Evolutionary conservation across 37 sponge, comb jelly and placozoan genomes (phyloP).

Genomic region (Mnemiopsis leidyi): DNA sequence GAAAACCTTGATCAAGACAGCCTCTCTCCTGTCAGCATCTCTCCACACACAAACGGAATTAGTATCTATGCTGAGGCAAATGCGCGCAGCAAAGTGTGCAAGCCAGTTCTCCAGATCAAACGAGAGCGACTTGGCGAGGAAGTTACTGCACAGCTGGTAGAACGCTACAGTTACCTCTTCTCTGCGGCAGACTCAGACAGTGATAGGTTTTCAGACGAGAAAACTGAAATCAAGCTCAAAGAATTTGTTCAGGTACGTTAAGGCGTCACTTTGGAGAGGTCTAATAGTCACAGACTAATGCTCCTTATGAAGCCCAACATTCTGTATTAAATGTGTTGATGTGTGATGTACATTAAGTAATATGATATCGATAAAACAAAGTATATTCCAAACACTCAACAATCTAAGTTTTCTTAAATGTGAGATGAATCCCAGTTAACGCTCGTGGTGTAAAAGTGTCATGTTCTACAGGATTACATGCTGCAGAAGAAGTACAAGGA

Average conservation of each 20-base stretch:
- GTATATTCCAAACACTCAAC: background rate
- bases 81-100: slow-evolving; percentile 37
- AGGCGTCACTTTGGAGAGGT: no score
- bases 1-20: background rate
- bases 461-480: slow-evolving; percentile 11
- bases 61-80: slow-evolving; percentile 37
- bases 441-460: background rate
- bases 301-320: background rate
- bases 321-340: background rate
- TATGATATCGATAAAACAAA: no score
- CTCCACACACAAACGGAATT: background rate
- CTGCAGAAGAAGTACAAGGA: slow-evolving; percentile 17
- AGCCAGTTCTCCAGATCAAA: background rate
- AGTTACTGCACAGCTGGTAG: background rate
- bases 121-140: background rate
- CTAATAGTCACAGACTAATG: background rate
- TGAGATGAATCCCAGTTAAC: background rate
- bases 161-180: background rate
- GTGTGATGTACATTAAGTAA: background rate
- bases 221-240: background rate
- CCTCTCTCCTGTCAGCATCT: background rate
- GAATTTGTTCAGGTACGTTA: background rate
- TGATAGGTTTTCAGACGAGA: background rate
- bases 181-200: background rate
- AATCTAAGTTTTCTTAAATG: background rate